A percentile compares a stretch with the other conserved stretches of the same genome.
Evolutionary conservation across 2,888 invertebrate genomes (phyloP).

Genomic region (Microctonus aethiopoides): DNA sequence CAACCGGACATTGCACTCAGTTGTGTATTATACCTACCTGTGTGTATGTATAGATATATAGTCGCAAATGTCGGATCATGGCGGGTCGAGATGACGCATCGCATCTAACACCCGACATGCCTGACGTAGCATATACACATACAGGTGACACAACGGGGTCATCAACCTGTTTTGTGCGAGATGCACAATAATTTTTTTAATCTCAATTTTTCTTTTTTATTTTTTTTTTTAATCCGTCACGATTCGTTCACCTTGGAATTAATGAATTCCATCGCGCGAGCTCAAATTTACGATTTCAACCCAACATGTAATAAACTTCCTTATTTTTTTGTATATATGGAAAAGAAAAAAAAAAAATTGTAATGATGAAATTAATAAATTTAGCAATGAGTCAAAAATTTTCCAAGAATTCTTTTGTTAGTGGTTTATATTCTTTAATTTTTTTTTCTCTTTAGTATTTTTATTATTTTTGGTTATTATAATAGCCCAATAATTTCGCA

Average conservation of each 20-base stretch:
- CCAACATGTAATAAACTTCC: conserved; percentile 7
- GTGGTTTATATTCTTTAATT: background rate
- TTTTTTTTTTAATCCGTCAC: conserved; percentile 25
- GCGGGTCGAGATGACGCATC: conserved; percentile 45
- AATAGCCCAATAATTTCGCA: background rate
- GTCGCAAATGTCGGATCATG: conserved; percentile 47
- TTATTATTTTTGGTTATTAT: background rate
- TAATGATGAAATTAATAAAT: background rate
- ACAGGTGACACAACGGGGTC: conserved; percentile 47
- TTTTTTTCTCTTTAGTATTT: background rate
- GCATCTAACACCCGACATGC: conserved; percentile 39
- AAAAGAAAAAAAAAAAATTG: background rate
- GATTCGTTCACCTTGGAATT: conserved; percentile 25
- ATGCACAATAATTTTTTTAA: conserved; percentile 24
- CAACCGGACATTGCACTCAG: conserved; percentile 36
- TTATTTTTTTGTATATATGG: background rate
- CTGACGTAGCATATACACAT: conserved; percentile 29
- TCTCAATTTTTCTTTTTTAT: conserved; percentile 27
- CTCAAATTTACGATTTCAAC: background rate
- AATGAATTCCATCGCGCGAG: conserved; percentile 9
- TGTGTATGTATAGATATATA: conserved; percentile 4
- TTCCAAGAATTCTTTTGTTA: background rate
- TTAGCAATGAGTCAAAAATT: background rate
- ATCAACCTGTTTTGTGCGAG: conserved; percentile 38
- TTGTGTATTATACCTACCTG: background rate